These are phyloP conservation scores for Dendrocincla tyrannina DNA, from an alignment of 2,797 vertebrate species.

Conservation along the genomic window DNA sequence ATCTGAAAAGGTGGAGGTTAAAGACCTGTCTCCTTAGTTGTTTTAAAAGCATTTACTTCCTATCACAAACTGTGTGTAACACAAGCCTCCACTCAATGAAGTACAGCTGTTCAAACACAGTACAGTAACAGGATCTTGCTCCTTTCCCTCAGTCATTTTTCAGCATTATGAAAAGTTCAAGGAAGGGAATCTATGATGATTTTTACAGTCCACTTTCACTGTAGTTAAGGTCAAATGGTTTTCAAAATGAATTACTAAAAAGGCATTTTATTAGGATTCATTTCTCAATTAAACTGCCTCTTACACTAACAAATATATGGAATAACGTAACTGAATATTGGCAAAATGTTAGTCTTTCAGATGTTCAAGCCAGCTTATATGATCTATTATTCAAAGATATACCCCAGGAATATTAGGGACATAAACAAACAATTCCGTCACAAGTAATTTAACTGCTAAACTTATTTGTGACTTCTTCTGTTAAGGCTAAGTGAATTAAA, in stretches of 20 bases:
- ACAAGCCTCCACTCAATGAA: slow-evolving; percentile 75
- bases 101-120: slow-evolving; percentile 91
- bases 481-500: neutral
- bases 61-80: slow-evolving; percentile 80
- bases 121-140: slow-evolving; percentile 71
- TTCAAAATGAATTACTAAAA: slow-evolving; percentile 64
- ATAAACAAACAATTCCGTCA: slow-evolving; percentile 39
- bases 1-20: slow-evolving; percentile 76
- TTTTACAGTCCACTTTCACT: slow-evolving; percentile 60
- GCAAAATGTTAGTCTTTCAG: slow-evolving; percentile 23
- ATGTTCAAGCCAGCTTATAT: neutral
- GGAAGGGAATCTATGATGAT: slow-evolving; percentile 63
- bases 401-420: slow-evolving; percentile 1
- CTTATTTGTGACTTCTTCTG: neutral
- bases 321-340: neutral
- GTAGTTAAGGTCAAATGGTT: slow-evolving; percentile 67
- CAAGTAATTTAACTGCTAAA: neutral
- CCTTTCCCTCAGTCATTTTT: slow-evolving; percentile 65
- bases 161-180: slow-evolving; percentile 69
- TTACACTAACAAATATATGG: slow-evolving; percentile 7
- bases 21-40: slow-evolving; percentile 76
- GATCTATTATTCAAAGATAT: neutral
- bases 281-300: slow-evolving; percentile 8
- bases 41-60: slow-evolving; percentile 85
- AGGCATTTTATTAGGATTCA: slow-evolving; percentile 45